phyloP scores from a whole-genome alignment of 2,888 invertebrate genomes.

The Drosophila cognata region DNA sequence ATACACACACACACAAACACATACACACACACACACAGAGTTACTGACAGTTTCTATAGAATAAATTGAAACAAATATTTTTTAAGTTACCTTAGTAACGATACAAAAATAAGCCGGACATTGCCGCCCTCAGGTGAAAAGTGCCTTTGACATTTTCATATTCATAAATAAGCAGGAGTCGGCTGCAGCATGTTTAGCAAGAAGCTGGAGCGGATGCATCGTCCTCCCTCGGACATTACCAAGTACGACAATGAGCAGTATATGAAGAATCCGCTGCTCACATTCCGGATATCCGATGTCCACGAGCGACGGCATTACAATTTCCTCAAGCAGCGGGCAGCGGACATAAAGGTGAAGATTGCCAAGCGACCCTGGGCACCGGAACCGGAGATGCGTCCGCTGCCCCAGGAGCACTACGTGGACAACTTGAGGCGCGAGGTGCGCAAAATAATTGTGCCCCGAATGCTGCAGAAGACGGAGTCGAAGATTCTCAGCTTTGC shows the following conservation, averaged over 20 bases:
- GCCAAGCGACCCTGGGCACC: conserved; percentile 66
- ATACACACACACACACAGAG: conserved; percentile 5
- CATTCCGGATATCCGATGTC: conserved; percentile 82
- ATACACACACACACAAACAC: conserved; percentile 1
- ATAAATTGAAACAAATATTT: conserved; percentile 15
- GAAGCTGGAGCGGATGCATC: conserved; percentile 80
- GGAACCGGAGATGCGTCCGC: conserved; percentile 86
- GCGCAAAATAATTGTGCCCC: conserved; percentile 87
- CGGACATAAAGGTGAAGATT: conserved; percentile 82
- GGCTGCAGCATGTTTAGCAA: conserved; percentile 75
- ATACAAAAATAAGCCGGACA: conserved; percentile 23
- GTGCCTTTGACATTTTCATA: conserved; percentile 26
- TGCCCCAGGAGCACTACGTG: conserved; percentile 86
- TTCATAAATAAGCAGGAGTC: conserved; percentile 32
- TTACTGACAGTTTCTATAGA: conserved; percentile 8
- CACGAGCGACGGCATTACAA: conserved; percentile 82
- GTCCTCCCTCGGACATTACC: conserved; percentile 81
- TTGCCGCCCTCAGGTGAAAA: conserved; percentile 14
- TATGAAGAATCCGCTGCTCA: conserved; percentile 83
- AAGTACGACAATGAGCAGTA: conserved; percentile 84
- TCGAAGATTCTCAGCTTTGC: conserved; percentile 87
- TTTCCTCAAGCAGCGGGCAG: conserved; percentile 82
- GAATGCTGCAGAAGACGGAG: conserved; percentile 88
- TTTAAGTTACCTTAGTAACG: conserved; percentile 69
- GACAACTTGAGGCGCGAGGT: conserved; percentile 87